phyloP scores from a whole-genome alignment of 2,797 vertebrate species.

The Poeciliopsis infans region DNA sequence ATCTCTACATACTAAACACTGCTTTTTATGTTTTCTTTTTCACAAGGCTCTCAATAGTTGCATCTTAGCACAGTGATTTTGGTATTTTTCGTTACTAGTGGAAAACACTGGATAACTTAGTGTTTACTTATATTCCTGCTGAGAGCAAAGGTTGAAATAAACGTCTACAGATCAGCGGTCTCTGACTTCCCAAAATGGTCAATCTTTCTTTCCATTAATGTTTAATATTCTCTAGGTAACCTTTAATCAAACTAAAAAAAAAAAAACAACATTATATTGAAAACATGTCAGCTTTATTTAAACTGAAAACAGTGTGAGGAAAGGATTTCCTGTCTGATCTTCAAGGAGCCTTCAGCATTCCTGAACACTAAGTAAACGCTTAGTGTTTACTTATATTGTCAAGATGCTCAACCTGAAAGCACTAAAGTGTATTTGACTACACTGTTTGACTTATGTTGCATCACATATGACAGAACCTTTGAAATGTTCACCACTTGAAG shows the following conservation, averaged over 20 bases:
- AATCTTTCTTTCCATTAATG: not conserved
- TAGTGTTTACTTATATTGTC: constrained; percentile 33
- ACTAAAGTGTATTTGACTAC: constrained; percentile 35
- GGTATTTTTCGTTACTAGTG: not conserved
- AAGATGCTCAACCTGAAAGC: constrained; percentile 23
- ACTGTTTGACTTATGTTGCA: constrained; percentile 45
- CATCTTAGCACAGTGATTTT: not conserved
- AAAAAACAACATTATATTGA: constrained; percentile 11
- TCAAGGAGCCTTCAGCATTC: not conserved
- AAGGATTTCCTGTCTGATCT: constrained; percentile 29
- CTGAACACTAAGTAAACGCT: not conserved
- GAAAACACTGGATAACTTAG: not conserved
- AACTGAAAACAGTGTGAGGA: constrained; percentile 11
- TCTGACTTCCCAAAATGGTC: constrained; percentile 7
- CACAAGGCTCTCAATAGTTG: not conserved
- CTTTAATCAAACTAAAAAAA: constrained; percentile 26
- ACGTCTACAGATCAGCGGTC: not conserved
- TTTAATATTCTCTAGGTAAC: constrained; percentile 11
- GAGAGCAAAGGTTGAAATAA: not conserved
- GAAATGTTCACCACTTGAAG: constrained; percentile 31
- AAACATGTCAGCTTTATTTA: constrained; percentile 21
- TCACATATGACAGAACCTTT: constrained; percentile 32
- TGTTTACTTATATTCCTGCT: not conserved
- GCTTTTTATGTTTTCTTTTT: not conserved
- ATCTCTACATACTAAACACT: not conserved